Conservation (phyloP, 2,113 vertebrate genomes). For the Oophaga pumilio region DNA sequence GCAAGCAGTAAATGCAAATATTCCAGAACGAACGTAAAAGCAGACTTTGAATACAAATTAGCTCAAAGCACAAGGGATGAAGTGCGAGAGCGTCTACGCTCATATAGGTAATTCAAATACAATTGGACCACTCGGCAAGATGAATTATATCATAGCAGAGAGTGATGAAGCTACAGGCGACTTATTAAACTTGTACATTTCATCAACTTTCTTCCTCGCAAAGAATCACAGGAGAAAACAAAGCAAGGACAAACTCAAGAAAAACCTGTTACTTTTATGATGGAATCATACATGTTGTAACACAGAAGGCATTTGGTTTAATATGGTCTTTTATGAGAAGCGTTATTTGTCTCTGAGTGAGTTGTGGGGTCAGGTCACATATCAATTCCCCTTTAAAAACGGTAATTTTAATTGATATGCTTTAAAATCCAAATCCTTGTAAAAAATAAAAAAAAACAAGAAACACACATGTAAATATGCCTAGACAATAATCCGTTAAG, state of each 20-base stretch:
- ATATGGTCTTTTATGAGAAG: not conserved
- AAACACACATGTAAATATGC: too few relatives aligned
- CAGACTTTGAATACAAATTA: conserved; percentile 51
- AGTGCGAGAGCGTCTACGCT: conserved; percentile 24
- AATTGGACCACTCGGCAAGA: conserved; percentile 53
- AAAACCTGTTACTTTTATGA: not conserved
- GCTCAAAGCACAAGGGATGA: conserved; percentile 44
- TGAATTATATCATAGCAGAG: conserved; percentile 48
- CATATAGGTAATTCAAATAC: conserved; percentile 48
- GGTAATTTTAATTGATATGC: too few relatives aligned
- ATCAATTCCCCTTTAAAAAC: too few relatives aligned
- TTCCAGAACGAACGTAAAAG: conserved; percentile 43
- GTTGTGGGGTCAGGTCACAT: not conserved
- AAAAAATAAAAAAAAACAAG: too few relatives aligned
- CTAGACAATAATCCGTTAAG: too few relatives aligned
- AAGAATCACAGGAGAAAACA: conserved; percentile 13
- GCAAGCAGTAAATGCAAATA: conserved; percentile 49
- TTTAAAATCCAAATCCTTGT: too few relatives aligned
- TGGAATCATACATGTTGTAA: conserved; percentile 14
- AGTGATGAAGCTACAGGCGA: conserved; percentile 43
- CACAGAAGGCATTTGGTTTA: not conserved
- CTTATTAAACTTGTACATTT: conserved; percentile 45
- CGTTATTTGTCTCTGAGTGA: not conserved
- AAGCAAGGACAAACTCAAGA: conserved; percentile 15
- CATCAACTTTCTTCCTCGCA: conserved; percentile 33